A percentile compares a stretch with the other conserved stretches of the same genome.
Conservation (phyloP, 1,140 invertebrate species). For the Hyles euphorbiae region DNA sequence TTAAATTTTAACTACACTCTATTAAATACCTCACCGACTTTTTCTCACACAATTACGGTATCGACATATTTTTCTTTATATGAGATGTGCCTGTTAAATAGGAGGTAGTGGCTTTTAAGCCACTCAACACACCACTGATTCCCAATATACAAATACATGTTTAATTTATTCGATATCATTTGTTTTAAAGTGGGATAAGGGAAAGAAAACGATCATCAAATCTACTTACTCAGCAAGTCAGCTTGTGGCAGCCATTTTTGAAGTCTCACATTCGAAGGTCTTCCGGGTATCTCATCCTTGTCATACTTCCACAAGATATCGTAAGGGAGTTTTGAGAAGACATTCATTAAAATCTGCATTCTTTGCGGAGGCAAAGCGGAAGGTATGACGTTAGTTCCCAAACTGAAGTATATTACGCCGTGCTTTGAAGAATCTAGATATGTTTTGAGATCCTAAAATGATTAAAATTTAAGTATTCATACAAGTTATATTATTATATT, state of each 20-base stretch:
- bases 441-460: conserved; percentile 56
- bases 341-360: conserved; percentile 44
- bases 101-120: no score
- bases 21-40: no score
- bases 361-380: conserved; percentile 37
- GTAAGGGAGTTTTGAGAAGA: conserved; percentile 50
- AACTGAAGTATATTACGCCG: conserved; percentile 78
- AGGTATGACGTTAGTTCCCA: conserved; percentile 74
- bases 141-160: no score
- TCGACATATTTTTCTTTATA: no score
- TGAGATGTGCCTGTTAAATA: no score
- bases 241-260: conserved; percentile 73
- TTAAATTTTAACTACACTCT: no score
- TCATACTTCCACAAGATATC: conserved; percentile 71
- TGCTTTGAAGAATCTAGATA: conserved; percentile 68
- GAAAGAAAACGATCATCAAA: background rate
- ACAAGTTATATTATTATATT: conserved; percentile 30
- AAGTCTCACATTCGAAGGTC: conserved; percentile 65
- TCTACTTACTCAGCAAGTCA: conserved; percentile 57
- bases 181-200: background rate
- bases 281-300: conserved; percentile 34
- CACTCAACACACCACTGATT: no score
- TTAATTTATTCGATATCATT: no score
- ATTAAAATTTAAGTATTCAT: conserved; percentile 17
- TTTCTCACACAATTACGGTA: no score